Base-by-base conservation (phyloP, 2,113 vertebrate genomes). In the Hippocampus abdominalis region DNA sequence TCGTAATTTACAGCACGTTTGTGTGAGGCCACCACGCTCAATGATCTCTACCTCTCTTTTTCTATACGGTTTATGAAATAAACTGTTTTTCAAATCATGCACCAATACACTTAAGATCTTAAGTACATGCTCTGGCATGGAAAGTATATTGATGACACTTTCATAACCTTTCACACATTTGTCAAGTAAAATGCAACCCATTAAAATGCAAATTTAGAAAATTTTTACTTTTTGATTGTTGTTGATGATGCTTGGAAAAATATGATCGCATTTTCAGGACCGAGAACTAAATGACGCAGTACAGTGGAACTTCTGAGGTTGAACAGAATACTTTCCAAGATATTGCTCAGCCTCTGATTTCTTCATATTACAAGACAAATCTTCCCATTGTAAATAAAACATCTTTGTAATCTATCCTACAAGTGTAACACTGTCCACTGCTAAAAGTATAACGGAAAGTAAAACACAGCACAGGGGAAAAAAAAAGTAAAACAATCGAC, bases 1-100 rank as follows among this genome's bases (percentile, higher is more conserved):
- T 74, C 11, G 25, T 80, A 75, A 86, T 60, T 70, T 71, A 71
- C 25, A 70, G 66, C 48, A 63, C 11, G 21, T 40, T 42, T 42
- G 61, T 23, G 61, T 42, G 21, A 61, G 69, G 44, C 48, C 65
- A 48, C 48, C 32, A 53, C 13, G 51, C 57, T 59, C 15, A 39
- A 12, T 69, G 6, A 68, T 12, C 10, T 2, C 62, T 29, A 8
- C 0, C 8, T 11, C 32, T 40, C 54, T 53, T 61, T 20, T 21
- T 44, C 61, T 51, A 65, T 44, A 42, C 29, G 25, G 6, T 60
- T 60, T 60, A 60, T 60, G 27, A 59, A 18, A 60, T 32, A 32
- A 40, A 29, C 32, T 23, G 10, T 40, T 11, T 40, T 18, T 8
- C 40, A 63, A 64, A 64, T 23, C 18, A 23, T 44, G 21, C 62